Base-by-base conservation (phyloP, 1,140 invertebrate genomes). In the Cydia amplana region DNA sequence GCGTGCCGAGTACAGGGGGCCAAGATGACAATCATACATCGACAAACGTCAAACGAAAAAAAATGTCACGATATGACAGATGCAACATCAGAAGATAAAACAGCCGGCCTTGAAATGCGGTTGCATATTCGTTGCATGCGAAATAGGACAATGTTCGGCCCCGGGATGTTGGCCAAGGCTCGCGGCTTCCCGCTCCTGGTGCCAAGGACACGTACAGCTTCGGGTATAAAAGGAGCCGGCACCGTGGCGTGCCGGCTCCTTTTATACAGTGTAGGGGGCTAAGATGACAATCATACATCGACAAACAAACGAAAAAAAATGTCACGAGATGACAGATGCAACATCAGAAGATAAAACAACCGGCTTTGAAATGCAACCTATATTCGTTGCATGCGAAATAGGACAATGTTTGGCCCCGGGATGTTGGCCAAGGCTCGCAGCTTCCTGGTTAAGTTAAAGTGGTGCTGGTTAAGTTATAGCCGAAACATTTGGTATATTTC, bases 351-450 rank as follows among this genome's bases (percentile, higher is more conserved):
- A 46, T 4, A 46, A 46, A 51, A 4, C 49, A n/a, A 4, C 49
- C n/a, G 16, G 49, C 49, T 5, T 51, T 51, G n/a, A 51, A 51
- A 51, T 51, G n/a, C 49, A 51, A 51, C 49, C 49, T 51, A 51
- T 16, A 49, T 49, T 49, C 14, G n/a, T 18, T 51, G 49, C 49
- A 51, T 6, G 49, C 49, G 49, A 51, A n/a, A n/a, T 51, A 18
- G 49, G n/a, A n/a, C 49, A 5, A 51, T 7, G 49, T 2, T 51
- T n/a, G 49, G 49, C 49, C 49, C 49, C n/a, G 49, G 49, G 5
- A 51, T 51, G 49, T 51, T 51, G 49, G 49, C 49, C 49, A 51
- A 51, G 49, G 49, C 49, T 51, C 16, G 49, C 49, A 51, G 49
- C 49, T 18, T 51, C 49, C 49, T n/a, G n/a, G n/a, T n/a, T n/a